Conservation (phyloP, 2,797 vertebrate genomes). For the Cichlasoma orientale region DNA sequence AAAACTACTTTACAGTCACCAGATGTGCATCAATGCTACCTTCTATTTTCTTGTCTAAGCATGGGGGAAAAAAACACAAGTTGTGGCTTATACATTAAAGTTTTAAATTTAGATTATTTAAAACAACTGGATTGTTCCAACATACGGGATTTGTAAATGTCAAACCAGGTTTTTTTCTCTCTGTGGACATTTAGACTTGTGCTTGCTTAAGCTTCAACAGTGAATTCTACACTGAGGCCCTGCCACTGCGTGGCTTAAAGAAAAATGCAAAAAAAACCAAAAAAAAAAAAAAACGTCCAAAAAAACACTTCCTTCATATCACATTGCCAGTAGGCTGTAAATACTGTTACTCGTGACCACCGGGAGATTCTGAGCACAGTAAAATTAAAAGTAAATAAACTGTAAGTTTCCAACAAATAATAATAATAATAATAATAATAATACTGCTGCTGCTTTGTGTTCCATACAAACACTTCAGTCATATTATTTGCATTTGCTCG, state of each 20-base stretch:
- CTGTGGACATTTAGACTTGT: not conserved
- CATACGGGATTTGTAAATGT: not conserved
- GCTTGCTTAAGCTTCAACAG: not conserved
- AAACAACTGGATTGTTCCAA: not conserved
- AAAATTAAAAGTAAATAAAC: conserved; percentile 31
- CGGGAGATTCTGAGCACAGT: conserved; percentile 25
- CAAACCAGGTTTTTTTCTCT: not conserved
- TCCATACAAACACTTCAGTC: conserved; percentile 27
- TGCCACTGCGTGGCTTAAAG: not conserved
- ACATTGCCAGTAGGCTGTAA: conserved; percentile 34
- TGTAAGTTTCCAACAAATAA: conserved; percentile 14
- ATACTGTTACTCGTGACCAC: conserved; percentile 60
- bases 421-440: conserved; percentile 32
- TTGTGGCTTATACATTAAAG: not conserved
- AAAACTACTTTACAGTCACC: not conserved
- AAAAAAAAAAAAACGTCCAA: conserved; percentile 25
- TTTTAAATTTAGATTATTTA: not conserved
- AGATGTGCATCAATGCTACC: not conserved
- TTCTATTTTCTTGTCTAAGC: not conserved
- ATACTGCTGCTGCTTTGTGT: conserved; percentile 52
- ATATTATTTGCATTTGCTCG: conserved; percentile 1
- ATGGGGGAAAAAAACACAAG: not conserved
- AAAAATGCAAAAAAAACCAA: conserved; percentile 27
- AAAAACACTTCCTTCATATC: conserved; percentile 38
- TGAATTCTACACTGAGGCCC: not conserved